Evolutionary conservation across 1,140 invertebrate genomes (phyloP).

Genomic region (Drosophila orena): DNA sequence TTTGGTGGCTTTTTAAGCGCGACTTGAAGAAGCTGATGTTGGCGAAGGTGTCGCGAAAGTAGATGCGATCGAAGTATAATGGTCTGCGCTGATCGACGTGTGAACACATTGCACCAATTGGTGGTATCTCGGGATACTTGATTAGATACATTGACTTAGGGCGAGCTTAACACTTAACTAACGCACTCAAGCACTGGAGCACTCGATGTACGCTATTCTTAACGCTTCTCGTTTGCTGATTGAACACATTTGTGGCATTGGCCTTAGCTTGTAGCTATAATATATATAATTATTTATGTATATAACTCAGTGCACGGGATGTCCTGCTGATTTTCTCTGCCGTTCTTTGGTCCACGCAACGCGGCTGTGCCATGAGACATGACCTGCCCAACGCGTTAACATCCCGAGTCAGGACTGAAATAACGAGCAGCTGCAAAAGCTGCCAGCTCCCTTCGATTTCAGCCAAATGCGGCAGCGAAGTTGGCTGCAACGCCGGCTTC

Average conservation of each 20-base stretch:
- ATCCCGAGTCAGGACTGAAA: constrained; percentile 85
- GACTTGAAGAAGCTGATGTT: constrained; percentile 83
- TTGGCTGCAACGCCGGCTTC: constrained; percentile 27
- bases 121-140: constrained; percentile 37
- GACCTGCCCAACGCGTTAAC: constrained; percentile 85
- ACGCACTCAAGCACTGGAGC: constrained; percentile 48
- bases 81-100: constrained; percentile 59
- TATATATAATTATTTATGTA: constrained; percentile 20
- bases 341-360: constrained; percentile 64
- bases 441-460: constrained; percentile 55
- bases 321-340: constrained; percentile 34
- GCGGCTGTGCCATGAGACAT: constrained; percentile 78
- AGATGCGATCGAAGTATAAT: constrained; percentile 75
- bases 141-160: constrained; percentile 44
- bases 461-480: constrained; percentile 43
- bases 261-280: constrained; percentile 17
- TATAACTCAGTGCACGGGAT: constrained; percentile 23
- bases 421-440: constrained; percentile 34
- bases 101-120: constrained; percentile 76
- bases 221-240: constrained; percentile 32
- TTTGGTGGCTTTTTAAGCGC: constrained; percentile 75
- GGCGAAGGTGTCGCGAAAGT: constrained; percentile 83
- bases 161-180: constrained; percentile 40
- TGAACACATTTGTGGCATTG: constrained; percentile 40
- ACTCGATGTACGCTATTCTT: constrained; percentile 25